phyloP scores from a whole-genome alignment of 2,113 vertebrate species.

The Agapornis roseicollis region DNA sequence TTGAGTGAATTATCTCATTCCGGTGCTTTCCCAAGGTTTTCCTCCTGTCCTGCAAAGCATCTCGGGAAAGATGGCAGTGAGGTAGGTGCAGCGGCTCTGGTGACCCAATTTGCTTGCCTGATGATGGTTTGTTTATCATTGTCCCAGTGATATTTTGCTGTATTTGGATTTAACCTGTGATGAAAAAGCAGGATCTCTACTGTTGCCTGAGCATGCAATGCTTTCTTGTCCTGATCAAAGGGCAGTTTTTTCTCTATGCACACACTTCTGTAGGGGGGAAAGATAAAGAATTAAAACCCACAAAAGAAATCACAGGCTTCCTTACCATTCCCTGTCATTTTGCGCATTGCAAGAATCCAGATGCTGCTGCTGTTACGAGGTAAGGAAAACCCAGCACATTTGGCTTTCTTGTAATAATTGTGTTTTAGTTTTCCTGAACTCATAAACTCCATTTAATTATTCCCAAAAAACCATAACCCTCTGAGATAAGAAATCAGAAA shows the following conservation, averaged over 20 bases:
- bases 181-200: background rate
- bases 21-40: background rate
- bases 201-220: background rate
- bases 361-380: background rate
- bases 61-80: background rate
- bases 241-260: background rate
- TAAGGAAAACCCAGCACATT: slow-evolving; percentile 6
- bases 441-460: background rate
- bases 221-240: background rate
- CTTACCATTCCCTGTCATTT: background rate
- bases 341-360: background rate
- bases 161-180: background rate
- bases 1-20: background rate
- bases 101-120: background rate
- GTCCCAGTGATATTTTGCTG: background rate
- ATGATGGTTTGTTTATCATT: background rate
- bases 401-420: background rate
- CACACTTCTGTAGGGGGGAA: background rate
- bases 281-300: background rate
- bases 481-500: background rate
- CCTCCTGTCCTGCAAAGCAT: background rate
- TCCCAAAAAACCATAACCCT: background rate
- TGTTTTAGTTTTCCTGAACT: background rate
- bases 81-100: background rate
- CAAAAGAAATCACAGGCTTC: background rate